These are phyloP conservation scores for Abramis brama DNA, from an alignment of 2,113 vertebrate species.

Conservation along the genomic window DNA sequence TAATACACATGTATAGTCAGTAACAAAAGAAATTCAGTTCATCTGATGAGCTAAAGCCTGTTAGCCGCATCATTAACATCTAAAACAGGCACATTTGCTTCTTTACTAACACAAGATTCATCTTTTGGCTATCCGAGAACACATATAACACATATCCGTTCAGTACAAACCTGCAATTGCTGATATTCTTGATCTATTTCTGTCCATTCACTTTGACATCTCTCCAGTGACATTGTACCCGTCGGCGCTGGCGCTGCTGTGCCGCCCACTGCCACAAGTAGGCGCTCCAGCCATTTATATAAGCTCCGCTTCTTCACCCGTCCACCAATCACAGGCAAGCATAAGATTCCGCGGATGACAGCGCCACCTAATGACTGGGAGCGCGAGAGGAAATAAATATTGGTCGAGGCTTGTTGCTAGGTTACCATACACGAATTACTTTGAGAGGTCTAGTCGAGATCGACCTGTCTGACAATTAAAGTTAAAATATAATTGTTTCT, in stretches of 20 bases:
- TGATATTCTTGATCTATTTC: constrained; percentile 89
- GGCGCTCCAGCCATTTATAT: neutral
- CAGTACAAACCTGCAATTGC: constrained; percentile 85
- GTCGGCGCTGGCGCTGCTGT: constrained; percentile 2
- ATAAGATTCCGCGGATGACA: neutral
- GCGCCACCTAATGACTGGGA: constrained; percentile 15
- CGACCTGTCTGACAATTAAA: neutral
- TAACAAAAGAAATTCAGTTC: constrained; percentile 10
- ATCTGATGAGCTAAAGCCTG: constrained; percentile 25
- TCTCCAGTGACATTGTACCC: constrained; percentile 75
- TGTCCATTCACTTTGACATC: constrained; percentile 81
- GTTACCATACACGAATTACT: constrained; percentile 53
- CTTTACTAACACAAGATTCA: neutral
- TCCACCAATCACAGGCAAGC: constrained; percentile 5
- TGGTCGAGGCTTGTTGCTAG: constrained; percentile 62
- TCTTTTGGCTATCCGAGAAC: neutral
- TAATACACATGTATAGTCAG: neutral
- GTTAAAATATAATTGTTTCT: neutral
- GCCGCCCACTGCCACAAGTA: neutral
- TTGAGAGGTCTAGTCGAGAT: too few species aligned
- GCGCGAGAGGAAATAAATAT: neutral
- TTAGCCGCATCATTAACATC: constrained; percentile 18
- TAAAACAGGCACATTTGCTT: neutral
- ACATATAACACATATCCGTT: neutral
- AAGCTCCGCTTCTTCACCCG: neutral